phyloP scores from a whole-genome alignment of 2,113 vertebrate genomes.

The Strigops habroptila region DNA sequence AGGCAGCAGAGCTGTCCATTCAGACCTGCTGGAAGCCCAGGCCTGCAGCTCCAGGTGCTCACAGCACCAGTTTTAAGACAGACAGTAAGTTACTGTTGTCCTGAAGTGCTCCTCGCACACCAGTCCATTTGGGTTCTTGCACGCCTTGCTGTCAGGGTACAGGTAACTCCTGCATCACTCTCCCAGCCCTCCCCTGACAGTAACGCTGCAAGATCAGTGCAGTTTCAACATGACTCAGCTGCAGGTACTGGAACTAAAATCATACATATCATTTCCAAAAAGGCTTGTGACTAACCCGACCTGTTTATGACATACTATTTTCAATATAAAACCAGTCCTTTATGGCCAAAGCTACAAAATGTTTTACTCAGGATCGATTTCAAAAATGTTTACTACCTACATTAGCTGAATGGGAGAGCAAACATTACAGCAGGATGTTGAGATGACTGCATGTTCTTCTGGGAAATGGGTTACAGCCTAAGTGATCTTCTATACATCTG shows the following conservation, averaged over 20 bases:
- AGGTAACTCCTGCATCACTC: background rate
- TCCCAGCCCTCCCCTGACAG: background rate
- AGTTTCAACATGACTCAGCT: background rate
- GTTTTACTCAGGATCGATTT: background rate
- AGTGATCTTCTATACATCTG: background rate
- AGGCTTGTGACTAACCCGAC: background rate
- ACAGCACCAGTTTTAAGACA: background rate
- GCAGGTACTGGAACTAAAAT: background rate
- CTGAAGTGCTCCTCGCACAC: background rate
- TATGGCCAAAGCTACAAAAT: background rate
- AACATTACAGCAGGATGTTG: background rate
- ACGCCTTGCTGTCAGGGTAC: no score
- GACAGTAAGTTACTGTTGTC: background rate
- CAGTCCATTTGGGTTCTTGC: no score
- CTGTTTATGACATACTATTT: background rate
- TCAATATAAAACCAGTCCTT: background rate
- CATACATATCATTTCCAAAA: background rate
- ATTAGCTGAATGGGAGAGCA: background rate
- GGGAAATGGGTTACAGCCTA: background rate
- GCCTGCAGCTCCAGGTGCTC: background rate
- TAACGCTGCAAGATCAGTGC: background rate
- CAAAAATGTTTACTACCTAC: background rate
- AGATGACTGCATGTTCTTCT: background rate
- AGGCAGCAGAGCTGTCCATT: background rate
- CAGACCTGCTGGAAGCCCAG: accelerated